A percentile compares a stretch with the other conserved stretches of the same genome.
phyloP scores from a whole-genome alignment of 2,113 vertebrate species.

The Sinocyclocheilus anshuiensis region DNA sequence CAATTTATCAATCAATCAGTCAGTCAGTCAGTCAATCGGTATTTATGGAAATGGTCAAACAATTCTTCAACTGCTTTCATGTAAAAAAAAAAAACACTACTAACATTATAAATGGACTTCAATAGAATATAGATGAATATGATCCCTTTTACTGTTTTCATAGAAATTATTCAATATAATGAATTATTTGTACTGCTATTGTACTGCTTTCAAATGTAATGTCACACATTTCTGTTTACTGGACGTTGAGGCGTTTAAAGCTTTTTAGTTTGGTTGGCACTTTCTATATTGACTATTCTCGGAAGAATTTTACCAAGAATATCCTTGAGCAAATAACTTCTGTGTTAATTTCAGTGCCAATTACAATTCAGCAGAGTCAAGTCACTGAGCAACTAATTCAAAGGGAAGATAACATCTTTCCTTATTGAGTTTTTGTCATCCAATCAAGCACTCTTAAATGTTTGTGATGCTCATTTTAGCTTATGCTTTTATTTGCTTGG shows the following conservation, averaged over 20 bases:
- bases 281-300: constrained; percentile 4
- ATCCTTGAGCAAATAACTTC: neutral
- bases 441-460: neutral
- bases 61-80: no score
- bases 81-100: no score
- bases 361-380: constrained; percentile 2
- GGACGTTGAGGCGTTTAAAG: neutral
- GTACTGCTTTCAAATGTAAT: no score
- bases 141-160: no score
- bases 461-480: neutral
- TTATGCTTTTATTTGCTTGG: neutral
- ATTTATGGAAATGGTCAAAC: no score
- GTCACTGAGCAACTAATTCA: constrained; percentile 19
- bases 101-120: no score
- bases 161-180: no score
- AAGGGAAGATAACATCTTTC: constrained; percentile 14
- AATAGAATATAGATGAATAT: no score
- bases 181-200: no score
- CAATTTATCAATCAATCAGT: no score
- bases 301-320: constrained; percentile 3
- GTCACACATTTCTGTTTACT: neutral
- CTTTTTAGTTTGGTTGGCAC: constrained; percentile 27
- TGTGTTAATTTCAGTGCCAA: constrained; percentile 29
- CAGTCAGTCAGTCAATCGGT: no score
- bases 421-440: neutral